These are phyloP conservation scores for Euphydryas editha DNA, from an alignment of 2,888 invertebrate genomes.

Conservation along the genomic window DNA sequence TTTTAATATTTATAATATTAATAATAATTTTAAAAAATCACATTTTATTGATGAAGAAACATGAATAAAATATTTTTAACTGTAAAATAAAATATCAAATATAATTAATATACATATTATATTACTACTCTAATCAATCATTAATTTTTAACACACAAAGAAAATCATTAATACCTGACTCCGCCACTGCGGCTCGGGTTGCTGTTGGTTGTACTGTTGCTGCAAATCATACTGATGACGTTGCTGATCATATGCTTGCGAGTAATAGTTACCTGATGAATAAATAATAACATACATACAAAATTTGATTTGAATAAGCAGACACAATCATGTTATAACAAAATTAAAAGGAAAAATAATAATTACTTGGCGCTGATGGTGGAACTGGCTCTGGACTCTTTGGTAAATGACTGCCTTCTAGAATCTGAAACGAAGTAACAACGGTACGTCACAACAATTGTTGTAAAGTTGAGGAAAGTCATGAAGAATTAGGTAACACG, in stretches of 20 bases:
- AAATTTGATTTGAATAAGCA: neutral
- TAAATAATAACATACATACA: neutral
- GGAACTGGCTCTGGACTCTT: slow-evolving; percentile 74
- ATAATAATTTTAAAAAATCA: too few species aligned
- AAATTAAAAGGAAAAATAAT: neutral
- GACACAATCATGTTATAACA: neutral
- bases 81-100: too few species aligned
- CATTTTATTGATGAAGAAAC: too few species aligned
- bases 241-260: slow-evolving; percentile 69
- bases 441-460: neutral
- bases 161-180: slow-evolving; percentile 50
- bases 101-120: neutral
- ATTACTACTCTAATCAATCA: neutral
- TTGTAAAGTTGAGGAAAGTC: too few species aligned
- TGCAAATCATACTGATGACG: slow-evolving; percentile 66
- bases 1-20: too few species aligned
- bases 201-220: slow-evolving; percentile 71
- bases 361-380: slow-evolving; percentile 58
- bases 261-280: slow-evolving; percentile 54
- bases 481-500: too few species aligned
- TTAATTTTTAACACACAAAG: neutral
- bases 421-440: slow-evolving; percentile 58
- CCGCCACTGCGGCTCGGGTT: slow-evolving; percentile 52
- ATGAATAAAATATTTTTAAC: too few species aligned
- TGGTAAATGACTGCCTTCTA: slow-evolving; percentile 78